Percentiles rank a stretch among this genome's conserved stretches.
Conservation (phyloP, 2,888 invertebrate genomes). For the Hypomecis atomaria region DNA sequence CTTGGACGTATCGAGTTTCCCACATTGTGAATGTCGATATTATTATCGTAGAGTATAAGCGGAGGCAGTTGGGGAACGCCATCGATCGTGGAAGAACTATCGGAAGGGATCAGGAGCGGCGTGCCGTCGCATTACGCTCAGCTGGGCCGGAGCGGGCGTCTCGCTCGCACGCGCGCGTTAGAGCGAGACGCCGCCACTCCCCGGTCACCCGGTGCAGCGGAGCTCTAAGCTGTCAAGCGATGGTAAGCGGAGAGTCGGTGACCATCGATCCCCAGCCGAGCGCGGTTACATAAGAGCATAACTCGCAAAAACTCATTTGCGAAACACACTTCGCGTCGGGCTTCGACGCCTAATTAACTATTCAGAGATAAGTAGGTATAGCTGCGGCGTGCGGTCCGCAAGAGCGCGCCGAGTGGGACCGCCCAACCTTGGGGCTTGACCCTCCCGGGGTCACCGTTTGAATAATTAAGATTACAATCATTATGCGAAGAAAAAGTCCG, state of each 20-base stretch:
- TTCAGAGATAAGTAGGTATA: constrained; percentile 51
- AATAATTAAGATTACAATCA: constrained; percentile 47
- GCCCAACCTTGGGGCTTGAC: constrained; percentile 44
- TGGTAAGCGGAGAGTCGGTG: constrained; percentile 38
- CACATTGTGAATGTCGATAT: constrained; percentile 2
- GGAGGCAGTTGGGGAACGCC: constrained; percentile 20
- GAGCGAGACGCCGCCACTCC: constrained; percentile 36
- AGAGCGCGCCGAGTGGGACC: constrained; percentile 17
- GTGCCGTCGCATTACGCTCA: constrained; percentile 34
- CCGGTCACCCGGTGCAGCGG: constrained; percentile 37
- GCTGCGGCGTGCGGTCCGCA: constrained; percentile 24
- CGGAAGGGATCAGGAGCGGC: constrained; percentile 39
- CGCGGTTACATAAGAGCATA: constrained; percentile 48
- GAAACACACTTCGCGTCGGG: constrained; percentile 46
- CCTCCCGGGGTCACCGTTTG: constrained; percentile 43
- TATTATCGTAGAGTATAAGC: constrained; percentile 2
- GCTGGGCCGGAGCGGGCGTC: constrained; percentile 32
- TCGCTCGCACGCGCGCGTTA: constrained; percentile 34
- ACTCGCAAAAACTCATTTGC: constrained; percentile 57
- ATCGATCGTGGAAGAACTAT: constrained; percentile 37
- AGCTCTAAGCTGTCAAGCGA: constrained; percentile 36
- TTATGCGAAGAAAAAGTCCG: constrained; percentile 41
- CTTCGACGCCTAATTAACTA: constrained; percentile 53
- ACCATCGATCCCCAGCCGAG: constrained; percentile 43
- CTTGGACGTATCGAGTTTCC: constrained; percentile 3